Base-by-base conservation (phyloP, 2,888 invertebrate species). In the Caenorhabditis afra region DNA sequence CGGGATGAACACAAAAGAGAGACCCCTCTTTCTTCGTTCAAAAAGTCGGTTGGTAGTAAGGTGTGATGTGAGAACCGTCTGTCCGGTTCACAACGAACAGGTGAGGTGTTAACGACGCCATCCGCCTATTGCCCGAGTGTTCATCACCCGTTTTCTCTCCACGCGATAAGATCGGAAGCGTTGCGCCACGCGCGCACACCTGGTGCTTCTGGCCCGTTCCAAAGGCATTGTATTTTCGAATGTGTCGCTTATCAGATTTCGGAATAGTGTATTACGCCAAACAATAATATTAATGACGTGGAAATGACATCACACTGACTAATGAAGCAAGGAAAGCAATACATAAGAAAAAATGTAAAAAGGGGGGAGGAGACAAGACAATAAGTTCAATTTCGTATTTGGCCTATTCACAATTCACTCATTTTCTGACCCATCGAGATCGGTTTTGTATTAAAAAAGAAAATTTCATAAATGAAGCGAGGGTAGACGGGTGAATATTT, bases 51-150 rank as follows among this genome's bases (percentile, higher is more conserved):
- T 41, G 3, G 2, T 41, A 11, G 41, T 14, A 59, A 45, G 59
- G 29, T 45, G 44, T 29, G 16, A 47, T 18, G 49, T 71, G 39
- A 37, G 45, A 62, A 71, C 62, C 71, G 73, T 73, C 73, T 73
- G 73, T 57, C 73, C 50, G 59, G 41, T 68, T 50, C 22, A 20
- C 5, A 29, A 29, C 16, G 66, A 74, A 74, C 74, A 74, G 74
- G 74, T 74, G 74, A 74, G 66, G 66, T 74, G 74, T 74, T 74
- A 74, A 74, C 74, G 74, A 74, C 59, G 18, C 65, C 49, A 49
- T 47, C 50, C 50, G n/a, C 35, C 16, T 45, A 50, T 59, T 70
- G 57, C 53, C 57, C 62, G 62, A 64, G 61, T 55, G 47, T 64
- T 57, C 57, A 29, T 29, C 3, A 7, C 29, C 29, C 45, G 49